A percentile compares a stretch with the other conserved stretches of the same genome.
phyloP scores from a whole-genome alignment of 2,113 vertebrate genomes.

The Calidris pugnax region DNA sequence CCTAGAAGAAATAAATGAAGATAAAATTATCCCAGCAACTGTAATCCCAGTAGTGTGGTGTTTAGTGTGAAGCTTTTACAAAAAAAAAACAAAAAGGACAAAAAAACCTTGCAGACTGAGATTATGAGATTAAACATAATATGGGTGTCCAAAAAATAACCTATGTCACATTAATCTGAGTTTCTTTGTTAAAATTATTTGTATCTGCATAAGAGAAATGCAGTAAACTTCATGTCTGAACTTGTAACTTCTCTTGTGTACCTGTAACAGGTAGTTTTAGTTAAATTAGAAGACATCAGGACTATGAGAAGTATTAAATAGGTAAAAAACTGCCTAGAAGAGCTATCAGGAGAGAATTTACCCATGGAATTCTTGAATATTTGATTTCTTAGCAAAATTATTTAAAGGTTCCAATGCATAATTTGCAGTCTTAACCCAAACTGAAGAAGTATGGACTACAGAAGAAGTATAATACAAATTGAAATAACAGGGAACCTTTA shows the following conservation, averaged over 20 bases:
- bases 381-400: background rate
- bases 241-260: background rate
- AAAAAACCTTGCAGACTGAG: background rate
- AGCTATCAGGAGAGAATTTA: background rate
- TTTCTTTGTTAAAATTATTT: background rate
- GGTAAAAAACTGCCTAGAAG: background rate
- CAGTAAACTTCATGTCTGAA: background rate
- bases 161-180: background rate
- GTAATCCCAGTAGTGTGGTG: background rate
- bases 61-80: background rate
- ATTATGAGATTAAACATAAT: background rate
- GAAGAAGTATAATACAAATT: background rate
- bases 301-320: background rate
- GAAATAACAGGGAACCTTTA: background rate
- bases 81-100: too few species aligned
- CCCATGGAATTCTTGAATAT: background rate
- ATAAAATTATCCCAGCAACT: background rate
- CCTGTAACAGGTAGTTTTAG: background rate
- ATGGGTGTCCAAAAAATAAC: background rate
- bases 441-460: background rate
- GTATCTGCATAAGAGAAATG: background rate
- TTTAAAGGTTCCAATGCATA: background rate
- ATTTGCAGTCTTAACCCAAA: background rate
- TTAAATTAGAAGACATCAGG: background rate
- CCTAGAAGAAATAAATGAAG: background rate